A percentile compares a stretch with the other conserved stretches of the same genome.
These are phyloP conservation scores for Gerosis bhagava DNA, from an alignment of 2,888 invertebrate genomes.

Conservation along the genomic window DNA sequence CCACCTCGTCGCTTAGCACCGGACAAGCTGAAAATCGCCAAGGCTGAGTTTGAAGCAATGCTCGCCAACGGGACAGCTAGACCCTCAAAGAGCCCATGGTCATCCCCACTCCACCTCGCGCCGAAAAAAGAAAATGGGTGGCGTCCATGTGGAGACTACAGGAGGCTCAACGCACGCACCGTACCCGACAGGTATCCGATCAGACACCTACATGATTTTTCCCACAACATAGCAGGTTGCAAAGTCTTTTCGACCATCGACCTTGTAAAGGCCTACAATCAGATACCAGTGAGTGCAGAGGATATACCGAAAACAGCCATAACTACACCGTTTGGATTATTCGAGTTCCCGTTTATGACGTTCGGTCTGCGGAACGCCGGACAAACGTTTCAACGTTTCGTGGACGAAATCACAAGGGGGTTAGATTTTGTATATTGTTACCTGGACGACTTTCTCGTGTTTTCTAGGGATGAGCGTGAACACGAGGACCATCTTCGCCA, in stretches of 20 bases:
- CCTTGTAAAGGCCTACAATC: slow-evolving; percentile 41
- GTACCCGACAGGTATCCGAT: slow-evolving; percentile 23
- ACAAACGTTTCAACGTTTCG: background rate
- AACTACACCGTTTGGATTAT: slow-evolving; percentile 37
- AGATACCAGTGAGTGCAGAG: slow-evolving; percentile 44
- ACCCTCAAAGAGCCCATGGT: slow-evolving; percentile 17
- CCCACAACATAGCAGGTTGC: slow-evolving; percentile 19
- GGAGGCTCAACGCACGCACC: slow-evolving; percentile 22
- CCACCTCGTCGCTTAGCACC: slow-evolving; percentile 1
- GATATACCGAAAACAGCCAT: slow-evolving; percentile 47
- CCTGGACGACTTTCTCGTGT: background rate
- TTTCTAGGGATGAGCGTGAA: background rate
- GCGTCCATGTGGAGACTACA: slow-evolving; percentile 27
- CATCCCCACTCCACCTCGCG: slow-evolving; percentile 27
- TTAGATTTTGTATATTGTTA: background rate
- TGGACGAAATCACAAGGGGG: background rate
- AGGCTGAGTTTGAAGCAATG: slow-evolving; percentile 1
- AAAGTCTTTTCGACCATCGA: slow-evolving; percentile 19
- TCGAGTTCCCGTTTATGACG: slow-evolving; percentile 41
- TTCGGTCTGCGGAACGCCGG: slow-evolving; percentile 51
- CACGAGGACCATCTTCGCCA: background rate
- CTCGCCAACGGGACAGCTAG: slow-evolving; percentile 1
- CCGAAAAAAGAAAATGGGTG: slow-evolving; percentile 29
- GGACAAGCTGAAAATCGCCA: slow-evolving; percentile 1
- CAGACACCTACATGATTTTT: slow-evolving; percentile 22